These are phyloP conservation scores for Perizoma flavofasciatum DNA, from an alignment of 2,888 invertebrate species.

Conservation along the genomic window DNA sequence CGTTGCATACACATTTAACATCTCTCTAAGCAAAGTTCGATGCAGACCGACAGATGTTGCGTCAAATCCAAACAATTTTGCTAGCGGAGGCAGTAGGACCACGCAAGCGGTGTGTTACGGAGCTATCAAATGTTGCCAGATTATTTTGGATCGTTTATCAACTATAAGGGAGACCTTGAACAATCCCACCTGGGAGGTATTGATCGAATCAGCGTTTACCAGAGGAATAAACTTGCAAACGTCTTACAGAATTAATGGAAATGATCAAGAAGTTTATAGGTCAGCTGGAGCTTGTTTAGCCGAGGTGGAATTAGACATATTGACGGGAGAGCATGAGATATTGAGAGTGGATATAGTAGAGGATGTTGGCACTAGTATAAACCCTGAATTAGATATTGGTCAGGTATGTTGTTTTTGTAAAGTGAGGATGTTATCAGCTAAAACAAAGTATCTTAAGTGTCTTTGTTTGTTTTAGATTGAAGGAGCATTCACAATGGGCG, in stretches of 20 bases:
- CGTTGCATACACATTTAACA: conserved; percentile 86
- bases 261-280: conserved; percentile 57
- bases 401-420: conserved; percentile 68
- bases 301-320: conserved; percentile 89
- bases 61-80: conserved; percentile 85
- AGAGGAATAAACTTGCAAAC: conserved; percentile 65
- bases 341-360: conserved; percentile 86
- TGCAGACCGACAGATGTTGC: conserved; percentile 86
- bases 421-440: too few species aligned
- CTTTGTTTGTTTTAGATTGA: conserved; percentile 72
- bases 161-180: conserved; percentile 67
- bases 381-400: conserved; percentile 87
- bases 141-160: conserved; percentile 73
- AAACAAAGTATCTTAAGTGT: too few species aligned
- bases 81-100: conserved; percentile 86
- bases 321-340: conserved; percentile 88
- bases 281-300: conserved; percentile 83
- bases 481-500: conserved; percentile 90
- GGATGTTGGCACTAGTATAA: conserved; percentile 87
- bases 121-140: conserved; percentile 76
- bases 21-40: conserved; percentile 85
- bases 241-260: conserved; percentile 53
- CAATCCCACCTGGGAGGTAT: conserved; percentile 78
- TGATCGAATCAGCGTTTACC: conserved; percentile 75
- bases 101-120: conserved; percentile 56